Evolutionary conservation across 2,113 vertebrate genomes (phyloP), one percentile per base, ranked within the genome.

Genomic region (Agapornis roseicollis): DNA sequence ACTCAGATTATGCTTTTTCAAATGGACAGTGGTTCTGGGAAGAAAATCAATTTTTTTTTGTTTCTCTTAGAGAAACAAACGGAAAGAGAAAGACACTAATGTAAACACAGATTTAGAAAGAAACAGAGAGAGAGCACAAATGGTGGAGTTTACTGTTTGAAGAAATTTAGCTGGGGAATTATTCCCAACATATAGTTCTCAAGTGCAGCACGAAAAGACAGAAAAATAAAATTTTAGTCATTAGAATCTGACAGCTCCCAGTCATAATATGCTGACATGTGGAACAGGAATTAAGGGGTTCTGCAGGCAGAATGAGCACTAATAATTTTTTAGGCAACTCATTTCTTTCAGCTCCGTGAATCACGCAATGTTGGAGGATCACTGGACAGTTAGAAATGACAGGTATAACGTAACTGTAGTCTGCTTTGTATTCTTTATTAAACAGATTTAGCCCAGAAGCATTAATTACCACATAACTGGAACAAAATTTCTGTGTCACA

Each of bases 201-300:
- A 96, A 97, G 96, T 95, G 91, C 95, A 97, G 95, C 81, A 37
- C 92, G 91, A 94, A 97, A 97, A 97, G 96, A 92, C 80, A 98
- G 93, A 97, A 97, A 97, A 97, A 97, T 95, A 58, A 97, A 97
- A 97, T 97, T 97, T 97, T 96, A 95, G 80, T 97, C 96, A 95
- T 98, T 97, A 97, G 96, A 97, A 97, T 95, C 93, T 98, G 98
- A 98, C 97, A 96, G 94, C 88, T 97, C 61, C 82, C 93, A 97
- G 97, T 97, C 98, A 97, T 93, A 97, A 97, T 97, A 98, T 97
- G 96, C 97, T 97, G 97, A 98, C 97, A 96, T 65, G 80, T 96
- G 95, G 96, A 97, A 96, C 42, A 1, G 93, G 96, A 97, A 98
- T 97, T 97, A 98, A 98, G 94, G 96, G 85, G 56, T 94, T 96